phyloP scores from a whole-genome alignment of 1,140 invertebrate species.

The Ephestia elutella region DNA sequence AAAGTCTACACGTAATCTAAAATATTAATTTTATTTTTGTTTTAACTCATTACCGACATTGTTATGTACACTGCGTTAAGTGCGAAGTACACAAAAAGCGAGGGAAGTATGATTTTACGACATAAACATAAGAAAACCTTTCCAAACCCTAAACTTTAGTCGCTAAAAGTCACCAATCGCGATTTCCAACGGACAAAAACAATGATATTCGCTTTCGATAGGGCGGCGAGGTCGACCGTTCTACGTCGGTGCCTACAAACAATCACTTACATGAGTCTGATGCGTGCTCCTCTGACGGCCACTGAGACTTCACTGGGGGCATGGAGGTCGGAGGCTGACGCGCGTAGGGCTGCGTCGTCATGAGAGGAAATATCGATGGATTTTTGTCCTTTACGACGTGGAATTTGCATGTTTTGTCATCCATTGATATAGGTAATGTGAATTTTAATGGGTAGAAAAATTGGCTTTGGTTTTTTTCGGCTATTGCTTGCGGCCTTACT shows the following conservation, averaged over 20 bases:
- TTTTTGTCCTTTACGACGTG: no score
- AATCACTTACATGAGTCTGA: not conserved
- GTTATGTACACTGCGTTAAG: no score
- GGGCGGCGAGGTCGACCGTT: not conserved
- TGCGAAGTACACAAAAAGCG: no score
- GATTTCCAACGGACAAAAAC: not conserved
- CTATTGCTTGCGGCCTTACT: no score
- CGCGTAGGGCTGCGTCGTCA: not conserved
- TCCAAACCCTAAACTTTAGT: not conserved
- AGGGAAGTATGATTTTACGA: no score
- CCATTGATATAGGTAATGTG: no score
- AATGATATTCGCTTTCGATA: not conserved
- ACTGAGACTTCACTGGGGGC: not conserved
- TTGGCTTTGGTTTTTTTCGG: no score
- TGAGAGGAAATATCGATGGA: not conserved
- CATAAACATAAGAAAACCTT: not conserved
- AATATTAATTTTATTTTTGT: no score
- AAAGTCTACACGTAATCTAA: no score
- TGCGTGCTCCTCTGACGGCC: not conserved
- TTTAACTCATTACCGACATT: no score
- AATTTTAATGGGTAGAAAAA: no score
- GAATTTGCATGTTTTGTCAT: not conserved
- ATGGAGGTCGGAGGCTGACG: not conserved
- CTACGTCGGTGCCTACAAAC: not conserved
- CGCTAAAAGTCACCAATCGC: not conserved